Conservation (phyloP, 2,888 invertebrate genomes). For the Troides aeacus region DNA sequence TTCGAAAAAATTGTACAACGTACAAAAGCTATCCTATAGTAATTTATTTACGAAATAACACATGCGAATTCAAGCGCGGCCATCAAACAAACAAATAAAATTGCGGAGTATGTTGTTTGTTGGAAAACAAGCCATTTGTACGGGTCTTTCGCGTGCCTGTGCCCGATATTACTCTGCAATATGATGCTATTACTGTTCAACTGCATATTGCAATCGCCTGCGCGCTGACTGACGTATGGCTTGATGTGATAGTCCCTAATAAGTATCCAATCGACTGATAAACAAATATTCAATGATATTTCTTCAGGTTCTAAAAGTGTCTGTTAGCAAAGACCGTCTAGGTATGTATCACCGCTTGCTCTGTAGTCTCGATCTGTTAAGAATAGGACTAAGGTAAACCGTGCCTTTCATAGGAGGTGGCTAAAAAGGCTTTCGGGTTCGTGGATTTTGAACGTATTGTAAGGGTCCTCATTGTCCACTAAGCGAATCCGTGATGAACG, state of each 20-base stretch:
- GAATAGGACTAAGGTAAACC: no score
- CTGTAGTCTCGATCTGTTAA: no score
- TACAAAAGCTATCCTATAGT: conserved; percentile 22
- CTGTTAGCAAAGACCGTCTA: no score
- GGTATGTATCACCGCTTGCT: no score
- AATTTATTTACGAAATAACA: conserved; percentile 28
- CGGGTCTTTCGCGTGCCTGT: conserved; percentile 28
- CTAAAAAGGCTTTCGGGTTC: no score
- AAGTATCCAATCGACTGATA: conserved; percentile 7
- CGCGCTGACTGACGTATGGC: conserved; percentile 12
- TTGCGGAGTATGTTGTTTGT: conserved; percentile 20
- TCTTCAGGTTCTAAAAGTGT: no score
- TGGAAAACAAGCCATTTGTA: conserved; percentile 29
- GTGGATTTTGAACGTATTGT: no score
- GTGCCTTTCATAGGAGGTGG: no score
- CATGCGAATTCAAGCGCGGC: conserved; percentile 17
- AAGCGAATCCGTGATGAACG: no score
- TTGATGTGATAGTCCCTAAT: conserved; percentile 13
- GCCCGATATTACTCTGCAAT: conserved; percentile 28
- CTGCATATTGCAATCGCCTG: conserved; percentile 27
- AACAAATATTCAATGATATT: not conserved
- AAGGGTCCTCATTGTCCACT: no score
- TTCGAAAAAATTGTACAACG: not conserved
- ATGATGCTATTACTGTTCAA: conserved; percentile 31
- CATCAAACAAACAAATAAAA: conserved; percentile 25